phyloP scores from a whole-genome alignment of 2,888 invertebrate genomes.

The Dione juno region DNA sequence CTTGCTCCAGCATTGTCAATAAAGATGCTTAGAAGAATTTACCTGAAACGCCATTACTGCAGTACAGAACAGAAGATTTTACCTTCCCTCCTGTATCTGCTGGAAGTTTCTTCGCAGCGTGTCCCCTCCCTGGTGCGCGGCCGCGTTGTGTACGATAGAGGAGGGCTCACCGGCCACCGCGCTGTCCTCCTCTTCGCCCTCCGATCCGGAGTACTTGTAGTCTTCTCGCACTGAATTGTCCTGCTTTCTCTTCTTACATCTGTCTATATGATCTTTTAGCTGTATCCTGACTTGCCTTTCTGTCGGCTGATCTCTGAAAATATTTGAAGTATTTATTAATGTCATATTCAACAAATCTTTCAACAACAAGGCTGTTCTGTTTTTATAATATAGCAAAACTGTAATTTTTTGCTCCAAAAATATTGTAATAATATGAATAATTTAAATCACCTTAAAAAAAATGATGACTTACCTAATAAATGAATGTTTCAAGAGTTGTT shows the following conservation, averaged over 20 bases:
- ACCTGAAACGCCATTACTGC: too few relatives aligned
- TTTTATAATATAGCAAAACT: too few relatives aligned
- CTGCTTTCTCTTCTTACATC: conserved; percentile 96
- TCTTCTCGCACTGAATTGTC: conserved; percentile 91
- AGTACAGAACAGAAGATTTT: too few relatives aligned
- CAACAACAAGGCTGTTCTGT: too few relatives aligned
- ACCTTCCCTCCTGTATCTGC: conserved; percentile 94
- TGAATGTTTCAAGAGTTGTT: conserved; percentile 97
- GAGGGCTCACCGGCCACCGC: conserved; percentile 97
- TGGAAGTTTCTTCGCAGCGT: conserved; percentile 98
- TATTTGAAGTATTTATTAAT: neutral
- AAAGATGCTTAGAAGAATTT: neutral
- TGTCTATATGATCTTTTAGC: conserved; percentile 99
- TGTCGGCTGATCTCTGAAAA: conserved; percentile 95
- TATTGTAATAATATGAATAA: too few relatives aligned
- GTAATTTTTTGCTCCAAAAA: too few relatives aligned
- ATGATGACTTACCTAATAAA: conserved; percentile 88
- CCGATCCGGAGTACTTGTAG: conserved; percentile 96
- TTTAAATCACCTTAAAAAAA: neutral
- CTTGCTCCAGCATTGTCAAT: too few relatives aligned
- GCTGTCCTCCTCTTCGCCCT: conserved; percentile 97
- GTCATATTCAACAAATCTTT: neutral
- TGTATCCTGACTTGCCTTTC: conserved; percentile 99
- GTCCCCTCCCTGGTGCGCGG: conserved; percentile 92
- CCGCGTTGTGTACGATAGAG: conserved; percentile 93